Evolutionary conservation across 2,113 vertebrate species (phyloP).

Genomic region (Peromyscus maniculatus): DNA sequence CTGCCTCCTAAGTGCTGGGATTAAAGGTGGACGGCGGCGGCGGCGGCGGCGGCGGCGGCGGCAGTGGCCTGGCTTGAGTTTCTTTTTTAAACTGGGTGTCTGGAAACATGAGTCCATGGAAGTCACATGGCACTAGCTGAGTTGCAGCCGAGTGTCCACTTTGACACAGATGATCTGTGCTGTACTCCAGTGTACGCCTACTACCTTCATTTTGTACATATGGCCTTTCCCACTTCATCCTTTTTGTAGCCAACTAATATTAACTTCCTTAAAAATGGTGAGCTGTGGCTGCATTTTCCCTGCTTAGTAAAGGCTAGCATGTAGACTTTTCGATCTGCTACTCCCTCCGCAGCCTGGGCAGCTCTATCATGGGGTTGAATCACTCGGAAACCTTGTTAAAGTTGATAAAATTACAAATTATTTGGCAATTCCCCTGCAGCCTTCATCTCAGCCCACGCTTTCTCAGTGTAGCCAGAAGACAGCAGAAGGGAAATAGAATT

Average conservation of each 20-base stretch:
- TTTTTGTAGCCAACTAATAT: neutral
- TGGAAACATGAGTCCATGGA: neutral
- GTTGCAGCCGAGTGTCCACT: neutral
- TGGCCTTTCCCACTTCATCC: neutral
- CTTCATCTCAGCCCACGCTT: neutral
- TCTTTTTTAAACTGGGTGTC: neutral
- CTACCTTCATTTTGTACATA: neutral
- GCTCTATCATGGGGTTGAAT: neutral
- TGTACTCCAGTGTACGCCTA: neutral
- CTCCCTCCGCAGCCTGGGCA: neutral
- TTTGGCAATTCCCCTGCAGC: neutral
- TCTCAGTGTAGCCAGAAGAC: neutral
- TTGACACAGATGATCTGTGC: neutral
- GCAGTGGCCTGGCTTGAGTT: neutral
- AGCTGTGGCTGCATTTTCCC: neutral
- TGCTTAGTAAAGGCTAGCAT: neutral
- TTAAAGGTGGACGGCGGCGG: neutral
- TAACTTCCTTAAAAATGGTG: neutral
- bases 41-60: no score
- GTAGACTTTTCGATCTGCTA: neutral
- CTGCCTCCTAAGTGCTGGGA: neutral
- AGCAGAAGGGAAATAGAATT: neutral
- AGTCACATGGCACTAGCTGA: neutral
- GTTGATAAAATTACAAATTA: neutral
- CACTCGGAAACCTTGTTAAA: neutral